These are phyloP conservation scores for Drosophila ironensis DNA, from an alignment of 1,140 invertebrate species.

Conservation along the genomic window DNA sequence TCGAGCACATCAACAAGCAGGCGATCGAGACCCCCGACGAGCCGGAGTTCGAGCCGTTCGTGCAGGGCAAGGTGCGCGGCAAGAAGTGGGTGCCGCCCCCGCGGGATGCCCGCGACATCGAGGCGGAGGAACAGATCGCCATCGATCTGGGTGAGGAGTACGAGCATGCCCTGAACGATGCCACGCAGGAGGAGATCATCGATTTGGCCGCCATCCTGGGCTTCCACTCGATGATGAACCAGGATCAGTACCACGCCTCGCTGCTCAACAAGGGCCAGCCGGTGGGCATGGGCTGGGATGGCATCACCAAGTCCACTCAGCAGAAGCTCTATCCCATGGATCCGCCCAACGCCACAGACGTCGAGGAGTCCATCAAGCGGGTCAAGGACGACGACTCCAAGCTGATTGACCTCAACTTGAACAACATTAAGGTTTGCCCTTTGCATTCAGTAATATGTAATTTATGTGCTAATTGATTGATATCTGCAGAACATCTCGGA, in stretches of 20 bases:
- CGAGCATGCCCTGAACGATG: conserved; percentile 94
- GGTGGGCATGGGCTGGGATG: conserved; percentile 93
- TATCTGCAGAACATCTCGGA: conserved; percentile 94
- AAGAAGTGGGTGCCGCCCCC: conserved; percentile 97
- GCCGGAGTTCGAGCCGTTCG: conserved; percentile 97
- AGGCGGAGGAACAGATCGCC: conserved; percentile 94
- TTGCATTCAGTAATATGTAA: background rate
- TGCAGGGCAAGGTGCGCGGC: conserved; percentile 93
- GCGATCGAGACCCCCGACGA: conserved; percentile 98
- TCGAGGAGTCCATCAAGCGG: conserved; percentile 94
- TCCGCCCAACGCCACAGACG: conserved; percentile 96
- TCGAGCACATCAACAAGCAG: conserved; percentile 98
- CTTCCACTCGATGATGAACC: conserved; percentile 99
- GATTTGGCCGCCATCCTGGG: conserved; percentile 99
- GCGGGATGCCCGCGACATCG: conserved; percentile 90
- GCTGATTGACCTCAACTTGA: conserved; percentile 95
- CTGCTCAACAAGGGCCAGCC: conserved; percentile 95
- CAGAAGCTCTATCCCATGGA: conserved; percentile 95
- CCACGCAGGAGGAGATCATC: conserved; percentile 98
- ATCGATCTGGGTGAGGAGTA: conserved; percentile 98
- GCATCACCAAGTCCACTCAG: conserved; percentile 96
- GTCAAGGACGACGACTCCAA: conserved; percentile 94
- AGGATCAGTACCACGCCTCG: conserved; percentile 99
- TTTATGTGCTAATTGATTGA: no score
- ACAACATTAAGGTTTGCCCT: conserved; percentile 95